Evolutionary conservation across 2,113 vertebrate genomes (phyloP).

Genomic region (Mobula hypostoma): DNA sequence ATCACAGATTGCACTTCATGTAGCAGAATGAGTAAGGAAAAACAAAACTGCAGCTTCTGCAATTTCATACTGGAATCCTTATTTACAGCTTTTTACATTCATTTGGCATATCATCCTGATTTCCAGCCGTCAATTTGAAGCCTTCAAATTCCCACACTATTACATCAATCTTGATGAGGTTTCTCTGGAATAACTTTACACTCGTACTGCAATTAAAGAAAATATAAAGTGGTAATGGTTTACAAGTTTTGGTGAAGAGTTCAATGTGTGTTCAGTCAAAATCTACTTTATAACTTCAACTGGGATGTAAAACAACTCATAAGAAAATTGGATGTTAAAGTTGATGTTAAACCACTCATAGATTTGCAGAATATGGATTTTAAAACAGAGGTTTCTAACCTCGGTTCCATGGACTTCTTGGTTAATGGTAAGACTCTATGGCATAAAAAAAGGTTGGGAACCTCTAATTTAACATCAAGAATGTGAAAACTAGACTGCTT

Average conservation of each 20-base stretch:
- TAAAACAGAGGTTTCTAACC: not conserved
- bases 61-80: constrained; percentile 47
- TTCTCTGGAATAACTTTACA: constrained; percentile 81
- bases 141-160: constrained; percentile 18
- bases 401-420: too few relatives aligned
- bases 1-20: constrained; percentile 72
- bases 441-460: too few relatives aligned
- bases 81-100: constrained; percentile 25
- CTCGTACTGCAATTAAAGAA: constrained; percentile 69
- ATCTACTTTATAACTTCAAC: not conserved
- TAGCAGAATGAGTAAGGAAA: constrained; percentile 47
- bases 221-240: constrained; percentile 45
- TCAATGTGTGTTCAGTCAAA: not conserved
- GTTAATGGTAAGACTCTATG: too few relatives aligned
- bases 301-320: not conserved
- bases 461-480: not conserved
- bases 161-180: constrained; percentile 77
- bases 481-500: too few relatives aligned
- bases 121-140: not conserved
- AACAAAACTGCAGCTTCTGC: constrained; percentile 55
- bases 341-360: not conserved
- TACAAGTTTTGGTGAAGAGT: not conserved
- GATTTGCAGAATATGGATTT: not conserved
- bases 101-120: constrained; percentile 30
- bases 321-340: not conserved